phyloP scores from a whole-genome alignment of 2,113 vertebrate species.

The Pangasianodon hypophthalmus region DNA sequence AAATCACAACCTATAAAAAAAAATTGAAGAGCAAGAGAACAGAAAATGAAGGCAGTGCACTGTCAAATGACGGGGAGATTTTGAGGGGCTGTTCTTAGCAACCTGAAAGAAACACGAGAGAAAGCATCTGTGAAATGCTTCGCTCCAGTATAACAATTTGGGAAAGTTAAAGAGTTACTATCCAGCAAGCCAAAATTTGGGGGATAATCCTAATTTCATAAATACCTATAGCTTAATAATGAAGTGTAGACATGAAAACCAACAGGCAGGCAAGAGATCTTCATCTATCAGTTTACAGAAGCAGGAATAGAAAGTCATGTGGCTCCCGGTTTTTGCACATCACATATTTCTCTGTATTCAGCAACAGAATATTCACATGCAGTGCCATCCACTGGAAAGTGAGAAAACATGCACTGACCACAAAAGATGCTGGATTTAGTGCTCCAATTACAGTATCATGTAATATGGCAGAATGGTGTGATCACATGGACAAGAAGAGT shows the following conservation, averaged over 20 bases:
- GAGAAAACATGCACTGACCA: background rate
- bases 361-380: background rate
- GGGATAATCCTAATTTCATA: no score
- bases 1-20: background rate
- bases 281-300: background rate
- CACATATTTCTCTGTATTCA: background rate
- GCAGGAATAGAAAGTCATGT: background rate
- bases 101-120: background rate
- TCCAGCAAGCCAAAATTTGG: background rate
- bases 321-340: background rate
- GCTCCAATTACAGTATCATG: background rate
- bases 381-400: constrained; percentile 24
- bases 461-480: background rate
- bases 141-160: no score
- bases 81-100: background rate
- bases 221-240: background rate
- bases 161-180: background rate
- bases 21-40: background rate
- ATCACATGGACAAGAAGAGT: background rate
- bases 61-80: background rate
- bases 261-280: background rate
- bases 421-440: background rate
- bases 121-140: no score
- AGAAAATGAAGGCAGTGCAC: background rate
- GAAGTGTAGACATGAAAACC: background rate